These are phyloP conservation scores for Alfaro cultratus DNA, from an alignment of 2,797 vertebrate genomes.

Conservation along the genomic window DNA sequence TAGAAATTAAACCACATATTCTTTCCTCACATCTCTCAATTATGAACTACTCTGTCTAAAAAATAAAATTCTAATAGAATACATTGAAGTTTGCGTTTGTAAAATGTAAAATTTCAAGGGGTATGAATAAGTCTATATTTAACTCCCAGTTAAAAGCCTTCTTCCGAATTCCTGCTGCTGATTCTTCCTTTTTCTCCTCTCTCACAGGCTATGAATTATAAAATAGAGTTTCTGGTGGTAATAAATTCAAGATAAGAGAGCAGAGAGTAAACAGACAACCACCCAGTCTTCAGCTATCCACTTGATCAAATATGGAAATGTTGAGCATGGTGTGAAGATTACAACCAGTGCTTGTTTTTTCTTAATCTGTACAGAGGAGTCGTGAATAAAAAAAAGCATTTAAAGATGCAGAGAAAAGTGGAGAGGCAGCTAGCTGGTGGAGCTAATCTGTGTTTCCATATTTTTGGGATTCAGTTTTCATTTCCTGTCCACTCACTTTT, in stretches of 20 bases:
- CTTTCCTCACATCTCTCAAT: neutral
- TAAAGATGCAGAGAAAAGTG: slow-evolving; percentile 12
- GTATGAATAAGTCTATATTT: slow-evolving; percentile 18
- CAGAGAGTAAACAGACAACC: slow-evolving; percentile 34
- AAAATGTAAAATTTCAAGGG: neutral
- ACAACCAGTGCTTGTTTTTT: slow-evolving; percentile 13
- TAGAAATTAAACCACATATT: neutral
- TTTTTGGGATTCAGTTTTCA: slow-evolving; percentile 65
- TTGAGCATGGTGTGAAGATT: slow-evolving; percentile 24
- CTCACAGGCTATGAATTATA: slow-evolving; percentile 56
- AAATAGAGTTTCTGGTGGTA: slow-evolving; percentile 33
- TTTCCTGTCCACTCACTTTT: slow-evolving; percentile 60
- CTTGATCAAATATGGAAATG: slow-evolving; percentile 49
- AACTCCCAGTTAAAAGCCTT: slow-evolving; percentile 48
- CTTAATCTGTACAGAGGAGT: slow-evolving; percentile 30
- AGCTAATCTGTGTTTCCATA: slow-evolving; percentile 55
- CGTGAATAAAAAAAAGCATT: slow-evolving; percentile 11
- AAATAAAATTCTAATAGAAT: neutral
- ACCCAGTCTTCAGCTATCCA: slow-evolving; percentile 27
- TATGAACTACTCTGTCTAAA: neutral
- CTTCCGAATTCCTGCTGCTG: slow-evolving; percentile 23
- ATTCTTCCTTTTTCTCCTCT: slow-evolving; percentile 27
- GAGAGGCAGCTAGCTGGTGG: slow-evolving; percentile 16
- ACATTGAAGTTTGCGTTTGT: neutral
- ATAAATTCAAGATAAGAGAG: slow-evolving; percentile 42